Evolutionary conservation across 1,140 invertebrate genomes (phyloP).

Genomic region (Dermatophagoides farinae): DNA sequence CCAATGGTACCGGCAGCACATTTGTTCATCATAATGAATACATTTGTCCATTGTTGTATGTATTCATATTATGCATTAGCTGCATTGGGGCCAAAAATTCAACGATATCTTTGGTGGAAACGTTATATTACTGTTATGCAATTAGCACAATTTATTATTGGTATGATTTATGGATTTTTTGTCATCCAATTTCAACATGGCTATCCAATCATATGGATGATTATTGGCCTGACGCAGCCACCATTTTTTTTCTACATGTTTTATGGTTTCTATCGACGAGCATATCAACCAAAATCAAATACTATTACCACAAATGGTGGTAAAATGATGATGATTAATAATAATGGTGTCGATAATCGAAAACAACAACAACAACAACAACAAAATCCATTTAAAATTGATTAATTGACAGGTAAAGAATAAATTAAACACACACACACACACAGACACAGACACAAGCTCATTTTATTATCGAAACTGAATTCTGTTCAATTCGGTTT

Average conservation of each 20-base stretch:
- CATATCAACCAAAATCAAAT: not conserved
- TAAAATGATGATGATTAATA: too few relatives aligned
- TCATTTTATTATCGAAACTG: too few relatives aligned
- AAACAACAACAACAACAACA: too few relatives aligned
- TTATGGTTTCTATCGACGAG: slow-evolving; percentile 8
- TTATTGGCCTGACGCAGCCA: slow-evolving; percentile 12
- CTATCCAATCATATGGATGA: slow-evolving; percentile 11
- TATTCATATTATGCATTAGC: slow-evolving; percentile 36
- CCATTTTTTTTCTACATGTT: slow-evolving; percentile 14
- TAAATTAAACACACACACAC: too few relatives aligned
- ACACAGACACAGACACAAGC: too few relatives aligned
- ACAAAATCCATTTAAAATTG: too few relatives aligned
- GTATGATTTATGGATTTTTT: slow-evolving; percentile 8
- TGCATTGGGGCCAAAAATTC: slow-evolving; percentile 32
- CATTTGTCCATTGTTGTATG: slow-evolving; percentile 38
- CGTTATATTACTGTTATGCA: slow-evolving; percentile 35
- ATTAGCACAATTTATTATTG: slow-evolving; percentile 24
- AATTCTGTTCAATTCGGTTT: too few relatives aligned
- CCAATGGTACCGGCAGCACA: not conserved
- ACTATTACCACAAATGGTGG: too few relatives aligned
- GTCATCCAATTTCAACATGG: slow-evolving; percentile 9
- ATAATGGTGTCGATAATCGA: too few relatives aligned
- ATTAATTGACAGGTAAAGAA: too few relatives aligned
- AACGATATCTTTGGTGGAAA: slow-evolving; percentile 38
- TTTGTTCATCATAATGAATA: slow-evolving; percentile 7